Conservation (phyloP, 2,888 invertebrate species). For the Fragum fragum region DNA sequence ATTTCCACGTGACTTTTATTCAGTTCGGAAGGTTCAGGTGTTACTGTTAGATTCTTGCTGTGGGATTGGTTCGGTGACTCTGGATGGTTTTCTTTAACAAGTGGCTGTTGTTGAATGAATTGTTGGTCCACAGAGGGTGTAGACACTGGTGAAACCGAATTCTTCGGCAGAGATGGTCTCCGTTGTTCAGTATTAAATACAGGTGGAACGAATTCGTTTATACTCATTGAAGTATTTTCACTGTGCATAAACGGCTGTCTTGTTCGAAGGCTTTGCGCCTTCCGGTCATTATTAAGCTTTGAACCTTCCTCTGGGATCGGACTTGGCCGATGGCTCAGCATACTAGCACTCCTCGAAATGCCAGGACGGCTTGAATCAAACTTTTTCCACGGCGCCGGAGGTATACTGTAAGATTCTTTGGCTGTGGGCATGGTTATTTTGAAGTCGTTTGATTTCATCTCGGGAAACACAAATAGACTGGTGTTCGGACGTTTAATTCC, state of each 20-base stretch:
- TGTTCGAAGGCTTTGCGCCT: constrained; percentile 10
- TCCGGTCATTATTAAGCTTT: neutral
- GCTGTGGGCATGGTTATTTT: constrained; percentile 43
- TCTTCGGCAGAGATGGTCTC: neutral
- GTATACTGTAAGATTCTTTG: neutral
- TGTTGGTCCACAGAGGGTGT: neutral
- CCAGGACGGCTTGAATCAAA: constrained; percentile 4
- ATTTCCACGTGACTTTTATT: constrained; percentile 18
- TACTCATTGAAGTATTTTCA: neutral
- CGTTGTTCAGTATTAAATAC: neutral
- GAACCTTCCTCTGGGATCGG: constrained; percentile 18
- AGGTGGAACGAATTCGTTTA: neutral
- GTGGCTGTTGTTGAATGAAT: neutral
- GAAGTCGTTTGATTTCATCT: constrained; percentile 48
- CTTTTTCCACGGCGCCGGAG: constrained; percentile 19
- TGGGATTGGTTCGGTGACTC: neutral
- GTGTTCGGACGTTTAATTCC: constrained; percentile 30
- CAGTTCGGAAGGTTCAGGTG: neutral
- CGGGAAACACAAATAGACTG: constrained; percentile 44
- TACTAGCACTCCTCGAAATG: constrained; percentile 3
- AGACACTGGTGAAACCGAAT: neutral
- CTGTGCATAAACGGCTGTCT: neutral
- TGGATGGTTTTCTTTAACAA: neutral
- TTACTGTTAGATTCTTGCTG: neutral
- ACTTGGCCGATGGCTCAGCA: constrained; percentile 24